These are phyloP conservation scores for Oligia strigilis DNA, from an alignment of 2,888 invertebrate genomes.

Conservation along the genomic window DNA sequence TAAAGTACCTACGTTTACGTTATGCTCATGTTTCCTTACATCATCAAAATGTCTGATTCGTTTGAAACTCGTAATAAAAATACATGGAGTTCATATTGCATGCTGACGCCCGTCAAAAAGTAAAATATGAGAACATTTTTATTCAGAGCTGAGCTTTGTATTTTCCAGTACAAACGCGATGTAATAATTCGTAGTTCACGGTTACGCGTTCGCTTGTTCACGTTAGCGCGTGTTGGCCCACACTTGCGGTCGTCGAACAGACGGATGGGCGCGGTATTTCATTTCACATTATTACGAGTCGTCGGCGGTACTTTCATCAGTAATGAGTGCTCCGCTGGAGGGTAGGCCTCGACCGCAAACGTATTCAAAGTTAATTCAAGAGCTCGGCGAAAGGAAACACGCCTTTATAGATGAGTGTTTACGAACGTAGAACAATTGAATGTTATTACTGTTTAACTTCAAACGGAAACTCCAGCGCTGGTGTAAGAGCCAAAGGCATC, in stretches of 20 bases:
- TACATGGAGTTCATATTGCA: constrained; percentile 35
- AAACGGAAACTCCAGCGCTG: constrained; percentile 51
- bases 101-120: constrained; percentile 48
- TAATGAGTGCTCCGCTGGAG: constrained; percentile 80
- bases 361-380: constrained; percentile 76
- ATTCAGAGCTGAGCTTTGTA: constrained; percentile 62
- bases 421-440: constrained; percentile 65
- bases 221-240: constrained; percentile 72
- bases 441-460: constrained; percentile 59
- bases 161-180: constrained; percentile 53
- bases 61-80: constrained; percentile 42
- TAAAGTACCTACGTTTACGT: background rate
- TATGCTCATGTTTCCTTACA: constrained; percentile 26
- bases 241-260: constrained; percentile 81
- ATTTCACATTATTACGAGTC: constrained; percentile 84
- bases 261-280: constrained; percentile 81
- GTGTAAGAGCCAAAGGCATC: constrained; percentile 59
- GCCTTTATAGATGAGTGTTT: constrained; percentile 47
- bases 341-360: constrained; percentile 78
- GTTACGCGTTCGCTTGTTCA: constrained; percentile 79
- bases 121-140: constrained; percentile 60
- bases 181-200: constrained; percentile 81
- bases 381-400: constrained; percentile 64
- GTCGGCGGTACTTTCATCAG: constrained; percentile 83
- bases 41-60: constrained; percentile 21